phyloP scores from a whole-genome alignment of 1,140 invertebrate species.

The Liolophura sinensis region DNA sequence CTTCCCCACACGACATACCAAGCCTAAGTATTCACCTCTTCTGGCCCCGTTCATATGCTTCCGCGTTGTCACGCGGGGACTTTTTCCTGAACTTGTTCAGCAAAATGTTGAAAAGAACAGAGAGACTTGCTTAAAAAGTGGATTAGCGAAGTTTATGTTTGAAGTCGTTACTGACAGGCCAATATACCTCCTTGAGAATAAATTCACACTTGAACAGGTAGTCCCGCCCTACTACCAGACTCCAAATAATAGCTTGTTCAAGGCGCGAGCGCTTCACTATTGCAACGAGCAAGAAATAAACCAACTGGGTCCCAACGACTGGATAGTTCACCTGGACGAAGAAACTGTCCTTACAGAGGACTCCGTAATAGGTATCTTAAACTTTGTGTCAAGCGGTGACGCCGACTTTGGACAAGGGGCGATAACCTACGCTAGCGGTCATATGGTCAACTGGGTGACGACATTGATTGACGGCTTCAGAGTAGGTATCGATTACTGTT shows the following conservation, averaged over 20 bases:
- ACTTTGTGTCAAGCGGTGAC: slow-evolving; percentile 90
- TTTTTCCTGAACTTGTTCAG: slow-evolving; percentile 87
- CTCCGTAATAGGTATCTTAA: slow-evolving; percentile 83
- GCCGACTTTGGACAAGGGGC: slow-evolving; percentile 96
- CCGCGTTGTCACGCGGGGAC: slow-evolving; percentile 90
- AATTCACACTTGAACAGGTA: slow-evolving; percentile 78
- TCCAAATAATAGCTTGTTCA: slow-evolving; percentile 88
- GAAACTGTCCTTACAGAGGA: slow-evolving; percentile 93
- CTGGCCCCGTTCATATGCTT: slow-evolving; percentile 92
- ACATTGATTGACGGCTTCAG: slow-evolving; percentile 94
- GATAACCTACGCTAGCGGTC: slow-evolving; percentile 95
- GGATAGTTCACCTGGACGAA: slow-evolving; percentile 97
- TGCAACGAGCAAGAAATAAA: slow-evolving; percentile 88
- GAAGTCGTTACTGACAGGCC: slow-evolving; percentile 95
- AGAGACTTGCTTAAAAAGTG: slow-evolving; percentile 83
- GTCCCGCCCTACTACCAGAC: slow-evolving; percentile 84
- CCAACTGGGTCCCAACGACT: slow-evolving; percentile 83
- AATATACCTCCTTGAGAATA: slow-evolving; percentile 71
- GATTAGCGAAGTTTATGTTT: slow-evolving; percentile 93
- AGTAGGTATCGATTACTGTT: slow-evolving; percentile 88
- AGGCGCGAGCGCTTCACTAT: slow-evolving; percentile 92
- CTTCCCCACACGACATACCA: no score
- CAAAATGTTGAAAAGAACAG: slow-evolving; percentile 85
- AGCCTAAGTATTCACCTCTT: no score
- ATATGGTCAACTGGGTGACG: slow-evolving; percentile 93